Percentiles rank a stretch among this genome's conserved stretches.
Evolutionary conservation across 2,113 vertebrate species (phyloP).

Genomic region (Acanthisitta chloris): DNA sequence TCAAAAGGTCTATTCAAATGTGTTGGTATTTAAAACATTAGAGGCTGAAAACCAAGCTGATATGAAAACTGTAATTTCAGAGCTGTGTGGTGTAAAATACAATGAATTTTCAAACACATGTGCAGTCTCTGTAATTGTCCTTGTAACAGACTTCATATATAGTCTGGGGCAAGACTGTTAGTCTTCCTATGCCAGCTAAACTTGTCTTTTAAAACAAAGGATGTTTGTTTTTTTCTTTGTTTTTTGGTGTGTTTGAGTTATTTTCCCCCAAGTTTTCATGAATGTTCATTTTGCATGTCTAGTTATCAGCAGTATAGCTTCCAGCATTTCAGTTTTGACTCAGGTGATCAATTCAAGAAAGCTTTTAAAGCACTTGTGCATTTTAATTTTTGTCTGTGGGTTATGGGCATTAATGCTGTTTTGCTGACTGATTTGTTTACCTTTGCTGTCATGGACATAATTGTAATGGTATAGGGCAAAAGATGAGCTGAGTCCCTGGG

Average conservation of each 20-base stretch:
- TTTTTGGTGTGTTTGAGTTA: rapidly evolving
- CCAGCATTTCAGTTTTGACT: neutral
- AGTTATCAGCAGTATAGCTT: neutral
- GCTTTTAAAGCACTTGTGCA: neutral
- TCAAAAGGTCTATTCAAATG: neutral
- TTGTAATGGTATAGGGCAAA: neutral
- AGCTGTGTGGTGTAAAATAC: neutral
- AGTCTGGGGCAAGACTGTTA: neutral
- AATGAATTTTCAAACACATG: neutral
- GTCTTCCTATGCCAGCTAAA: neutral
- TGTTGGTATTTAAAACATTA: neutral
- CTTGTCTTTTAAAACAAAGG: neutral
- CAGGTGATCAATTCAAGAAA: neutral
- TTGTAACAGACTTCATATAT: neutral
- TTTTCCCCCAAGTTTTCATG: neutral
- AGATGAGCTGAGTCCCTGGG: neutral
- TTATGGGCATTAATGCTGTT: neutral
- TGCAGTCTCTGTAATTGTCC: neutral
- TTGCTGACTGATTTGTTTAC: neutral
- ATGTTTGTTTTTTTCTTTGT: neutral
- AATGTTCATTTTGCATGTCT: neutral
- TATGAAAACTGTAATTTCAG: neutral
- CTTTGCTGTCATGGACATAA: neutral
- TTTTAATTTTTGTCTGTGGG: neutral
- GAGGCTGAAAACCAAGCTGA: neutral